These are phyloP conservation scores for crab-eating macaque (Macaca fascicularis) DNA, from an alignment of 2,113 vertebrate genomes.

Conservation along the genomic window T2T-MFA8v1.1 NC_088384.1:87989001-87989500, in stretches of 20 bases:
- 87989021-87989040: neutral
- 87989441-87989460: neutral
- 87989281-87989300: neutral
- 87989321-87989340: neutral
- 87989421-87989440: neutral
- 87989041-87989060: neutral
- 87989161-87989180: neutral
- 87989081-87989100: neutral
- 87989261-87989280: neutral
- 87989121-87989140: too few relatives aligned
- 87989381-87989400: neutral
- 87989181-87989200: neutral
- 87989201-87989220: neutral
- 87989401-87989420: neutral
- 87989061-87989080: neutral
- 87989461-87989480: neutral
- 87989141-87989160: too few relatives aligned
- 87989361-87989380: neutral
- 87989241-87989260: neutral
- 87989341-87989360: neutral
- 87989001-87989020: neutral
- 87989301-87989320: neutral
- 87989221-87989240: too few relatives aligned
- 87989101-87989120: neutral
- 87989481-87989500: too few relatives aligned